phyloP scores from a whole-genome alignment of 2,113 vertebrate species.

The Podarcis cretensis region DNA sequence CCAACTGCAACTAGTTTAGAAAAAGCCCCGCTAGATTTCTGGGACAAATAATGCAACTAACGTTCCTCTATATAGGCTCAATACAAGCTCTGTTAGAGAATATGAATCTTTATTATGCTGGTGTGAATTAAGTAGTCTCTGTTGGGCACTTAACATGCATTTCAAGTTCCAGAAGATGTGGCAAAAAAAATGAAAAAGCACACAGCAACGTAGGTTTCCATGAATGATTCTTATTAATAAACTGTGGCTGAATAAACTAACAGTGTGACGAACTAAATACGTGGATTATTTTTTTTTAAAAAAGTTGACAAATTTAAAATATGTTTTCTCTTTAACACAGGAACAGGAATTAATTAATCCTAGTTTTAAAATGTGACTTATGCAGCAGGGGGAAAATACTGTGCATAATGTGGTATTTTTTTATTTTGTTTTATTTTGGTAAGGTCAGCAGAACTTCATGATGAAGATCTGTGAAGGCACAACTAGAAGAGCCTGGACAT shows the following conservation, averaged over 20 bases:
- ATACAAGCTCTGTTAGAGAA: slow-evolving; percentile 1
- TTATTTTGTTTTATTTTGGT: neutral
- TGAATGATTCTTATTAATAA: slow-evolving; percentile 10
- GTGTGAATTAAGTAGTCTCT: slow-evolving; percentile 12
- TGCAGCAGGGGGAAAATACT: neutral
- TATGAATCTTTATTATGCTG: neutral
- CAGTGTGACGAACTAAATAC: neutral
- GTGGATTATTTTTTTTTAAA: neutral
- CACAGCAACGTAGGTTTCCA: neutral
- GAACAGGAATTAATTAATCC: slow-evolving; percentile 21
- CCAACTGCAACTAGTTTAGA: neutral
- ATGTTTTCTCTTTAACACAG: neutral
- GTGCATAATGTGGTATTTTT: neutral
- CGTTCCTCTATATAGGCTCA: neutral
- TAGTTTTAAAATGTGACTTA: slow-evolving; percentile 9
- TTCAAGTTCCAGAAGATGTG: neutral
- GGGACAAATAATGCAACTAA: neutral
- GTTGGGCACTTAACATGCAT: slow-evolving; percentile 9
- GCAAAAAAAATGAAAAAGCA: neutral
- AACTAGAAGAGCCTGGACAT: neutral
- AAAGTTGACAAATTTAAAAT: neutral
- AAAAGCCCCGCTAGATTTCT: slow-evolving; percentile 23
- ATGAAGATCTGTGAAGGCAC: neutral
- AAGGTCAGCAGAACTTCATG: neutral
- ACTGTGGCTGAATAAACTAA: neutral